These are phyloP conservation scores for Esperia sulphurella DNA, from an alignment of 2,888 invertebrate species.

Conservation along the genomic window DNA sequence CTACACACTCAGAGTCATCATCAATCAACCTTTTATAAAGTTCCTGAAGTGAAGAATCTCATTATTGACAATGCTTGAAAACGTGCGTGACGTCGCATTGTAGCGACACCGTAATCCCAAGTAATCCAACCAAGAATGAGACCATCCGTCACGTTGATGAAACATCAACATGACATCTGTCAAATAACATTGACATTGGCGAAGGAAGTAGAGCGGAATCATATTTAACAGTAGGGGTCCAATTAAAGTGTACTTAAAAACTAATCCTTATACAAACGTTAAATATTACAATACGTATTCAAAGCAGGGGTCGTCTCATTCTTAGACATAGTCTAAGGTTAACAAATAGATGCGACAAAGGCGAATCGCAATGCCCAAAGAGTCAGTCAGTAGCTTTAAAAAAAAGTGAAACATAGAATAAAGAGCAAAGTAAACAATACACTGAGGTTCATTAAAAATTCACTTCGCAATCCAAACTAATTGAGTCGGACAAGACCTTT, in stretches of 20 bases:
- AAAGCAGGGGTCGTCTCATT: background rate
- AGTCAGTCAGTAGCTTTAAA: background rate
- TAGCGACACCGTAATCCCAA: constrained; percentile 23
- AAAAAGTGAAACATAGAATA: background rate
- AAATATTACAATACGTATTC: constrained; percentile 11
- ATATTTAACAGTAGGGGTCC: constrained; percentile 37
- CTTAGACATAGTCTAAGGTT: background rate
- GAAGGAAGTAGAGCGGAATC: constrained; percentile 18
- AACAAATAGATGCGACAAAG: background rate
- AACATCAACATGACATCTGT: constrained; percentile 30
- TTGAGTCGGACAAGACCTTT: constrained; percentile 48
- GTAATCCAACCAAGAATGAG: constrained; percentile 22
- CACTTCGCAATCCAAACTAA: constrained; percentile 36
- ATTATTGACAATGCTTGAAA: background rate
- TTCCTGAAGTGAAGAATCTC: no score
- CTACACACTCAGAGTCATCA: no score
- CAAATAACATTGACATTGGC: constrained; percentile 6
- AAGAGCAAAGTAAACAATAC: constrained; percentile 22
- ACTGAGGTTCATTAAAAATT: constrained; percentile 37
- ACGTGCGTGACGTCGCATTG: background rate
- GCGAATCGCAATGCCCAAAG: background rate
- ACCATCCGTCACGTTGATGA: constrained; percentile 39
- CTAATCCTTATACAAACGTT: constrained; percentile 40
- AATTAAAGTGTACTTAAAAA: constrained; percentile 65
- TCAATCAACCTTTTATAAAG: no score